These are phyloP conservation scores for Actinostola sp. DNA, from an alignment of 92 coral and sea anemone genomes.

Conservation along the genomic window DNA sequence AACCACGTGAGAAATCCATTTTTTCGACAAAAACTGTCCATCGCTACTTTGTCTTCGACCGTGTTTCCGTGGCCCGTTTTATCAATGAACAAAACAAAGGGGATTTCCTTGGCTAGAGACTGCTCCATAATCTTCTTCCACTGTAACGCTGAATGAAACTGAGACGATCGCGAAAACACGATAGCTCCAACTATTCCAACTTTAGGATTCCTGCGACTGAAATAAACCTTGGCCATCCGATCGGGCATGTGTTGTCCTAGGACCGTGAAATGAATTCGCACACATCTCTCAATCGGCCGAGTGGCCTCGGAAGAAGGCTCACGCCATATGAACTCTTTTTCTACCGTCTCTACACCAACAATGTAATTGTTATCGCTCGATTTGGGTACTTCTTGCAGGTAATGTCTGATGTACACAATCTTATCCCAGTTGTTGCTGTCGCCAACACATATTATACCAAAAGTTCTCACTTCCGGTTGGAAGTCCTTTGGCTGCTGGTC, in stretches of 20 bases:
- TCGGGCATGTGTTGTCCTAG: conserved; percentile 17
- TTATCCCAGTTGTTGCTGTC: conserved; percentile 23
- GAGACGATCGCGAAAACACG: conserved; percentile 18
- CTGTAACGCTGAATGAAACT: neutral
- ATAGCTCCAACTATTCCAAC: conserved; percentile 13
- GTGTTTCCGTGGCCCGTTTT: conserved; percentile 21
- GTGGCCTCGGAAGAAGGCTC: too few relatives aligned
- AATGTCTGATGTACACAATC: conserved; percentile 23
- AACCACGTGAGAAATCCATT: conserved; percentile 22
- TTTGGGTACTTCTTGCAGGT: conserved; percentile 10
- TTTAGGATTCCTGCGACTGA: neutral
- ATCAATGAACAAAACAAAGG: conserved; percentile 16
- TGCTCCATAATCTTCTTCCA: conserved; percentile 11
- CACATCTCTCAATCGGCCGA: too few relatives aligned
- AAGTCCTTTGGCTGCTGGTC: neutral
- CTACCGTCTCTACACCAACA: conserved; percentile 6
- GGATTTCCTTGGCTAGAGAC: neutral
- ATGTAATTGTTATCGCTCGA: conserved; percentile 12
- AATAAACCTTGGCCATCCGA: neutral
- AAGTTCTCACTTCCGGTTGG: conserved; percentile 9
- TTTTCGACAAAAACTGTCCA: conserved; percentile 9
- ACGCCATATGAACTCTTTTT: neutral
- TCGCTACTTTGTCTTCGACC: conserved; percentile 1
- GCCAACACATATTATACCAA: conserved; percentile 26
- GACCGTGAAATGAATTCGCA: neutral